Evolutionary conservation across 1,140 invertebrate species (phyloP), one percentile per base, ranked within the genome.

Genomic region (Bactericera cockerelli): DNA sequence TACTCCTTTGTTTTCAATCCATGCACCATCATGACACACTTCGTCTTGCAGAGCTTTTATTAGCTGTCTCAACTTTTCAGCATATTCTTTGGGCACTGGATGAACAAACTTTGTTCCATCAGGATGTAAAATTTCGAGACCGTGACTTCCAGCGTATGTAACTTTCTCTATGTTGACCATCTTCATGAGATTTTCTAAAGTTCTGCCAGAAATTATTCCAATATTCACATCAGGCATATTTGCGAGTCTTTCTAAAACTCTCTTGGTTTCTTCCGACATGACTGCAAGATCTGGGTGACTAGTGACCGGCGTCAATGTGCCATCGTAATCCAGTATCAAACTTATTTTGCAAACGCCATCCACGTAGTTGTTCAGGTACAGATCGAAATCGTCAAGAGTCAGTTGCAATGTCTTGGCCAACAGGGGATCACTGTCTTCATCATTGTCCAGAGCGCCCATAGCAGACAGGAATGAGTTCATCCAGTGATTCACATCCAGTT

Each of bases 1-100:
- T 0, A 87, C 84, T 6, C 88, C 89, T 71, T 93, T 93, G 68
- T 92, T 90, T 68, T 93, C 89, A 1, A 93, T 87, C 89, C 89
- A 93, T 1, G 89, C 89, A 21, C 89, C 89, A 63, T 92, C 85
- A 61, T 75, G 80, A 67, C 88, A 91, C 3, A 90, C 84, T 70
- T 86, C 83, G 67, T 91, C 87, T 69, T 90, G 86, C 26, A 93
- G 72, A 1, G 81, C 77, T 67, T 88, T 84, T 63, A 90, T 79
- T 14, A 93, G 72, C 39, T 79, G 77, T 14, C 79, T 81, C 14
- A 92, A 84, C 70, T 89, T 89, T 31, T 82, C 83, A 66, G 89
- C 86, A 62, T 84, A 83, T 67, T 91, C 87, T 36, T 81, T 79
- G 0, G 89, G 89, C 83, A 92, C 88, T 1, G 89, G 89, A 74